Evolutionary conservation across 2,797 vertebrate species (phyloP), one percentile per base, ranked within the genome.

Genomic region (Emydoidea blandingii): DNA sequence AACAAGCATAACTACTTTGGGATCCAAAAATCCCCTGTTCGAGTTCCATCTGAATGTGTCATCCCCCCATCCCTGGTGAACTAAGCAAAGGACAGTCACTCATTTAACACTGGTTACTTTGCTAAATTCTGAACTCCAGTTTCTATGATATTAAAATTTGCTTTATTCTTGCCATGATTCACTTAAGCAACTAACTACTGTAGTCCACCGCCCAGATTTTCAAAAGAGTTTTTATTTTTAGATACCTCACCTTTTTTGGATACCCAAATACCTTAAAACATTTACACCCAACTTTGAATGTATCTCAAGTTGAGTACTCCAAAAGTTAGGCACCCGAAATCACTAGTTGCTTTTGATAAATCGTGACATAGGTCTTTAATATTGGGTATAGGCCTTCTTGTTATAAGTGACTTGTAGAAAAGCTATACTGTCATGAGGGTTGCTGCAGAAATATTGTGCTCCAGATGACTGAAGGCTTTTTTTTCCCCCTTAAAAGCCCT

Each of bases 381-480:
- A 3, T 2, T 83, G 34, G 3, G 14, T 85, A 27, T 89, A 34
- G 81, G 18, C 84, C 9, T 92, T 92, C 72, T 16, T 92, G 37
- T 74, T 1, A 11, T 80, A 37, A 83, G 16, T 25, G 1, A 52
- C 72, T 19, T 79, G 15, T 41, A 56, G 65, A 87, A 74, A 82
- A 50, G 34, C 50, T 87, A 2, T 29, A 37, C 1, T 94, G 41
- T 54, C 76, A 1, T 54, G 81, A 83, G 53, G 10, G 1, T 4
- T 93, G 84, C 49, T 92, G 12, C 52, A 50, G 47, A 87, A 44
- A 85, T 62, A 29, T 19, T 12, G 25, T 81, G n/a, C 6, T 34
- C 8, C 15, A 80, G 54, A 47, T 6, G 93, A 78, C 44, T 37
- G 0, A 29, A 54, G 25, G 2, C 7, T 5, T 1, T 83, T 0